Percentiles rank a stretch among this genome's conserved stretches.
These are phyloP conservation scores for Umimayanthus kanabou DNA, from an alignment of 92 coral and sea anemone species.

Conservation along the genomic window DNA sequence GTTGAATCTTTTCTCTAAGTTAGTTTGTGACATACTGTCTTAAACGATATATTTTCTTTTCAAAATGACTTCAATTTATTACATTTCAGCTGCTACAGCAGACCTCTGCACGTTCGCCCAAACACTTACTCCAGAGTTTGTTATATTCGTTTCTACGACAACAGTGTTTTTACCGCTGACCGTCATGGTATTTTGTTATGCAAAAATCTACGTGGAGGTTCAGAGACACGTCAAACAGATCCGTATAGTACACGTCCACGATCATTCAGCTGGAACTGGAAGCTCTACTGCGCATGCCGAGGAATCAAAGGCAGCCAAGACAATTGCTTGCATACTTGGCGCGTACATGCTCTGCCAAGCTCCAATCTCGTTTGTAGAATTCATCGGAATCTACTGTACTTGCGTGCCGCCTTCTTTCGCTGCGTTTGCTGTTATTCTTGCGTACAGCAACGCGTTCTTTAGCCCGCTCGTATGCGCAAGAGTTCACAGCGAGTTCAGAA, in stretches of 20 bases:
- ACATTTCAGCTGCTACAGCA: conserved; percentile 8
- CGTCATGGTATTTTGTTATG: conserved; percentile 19
- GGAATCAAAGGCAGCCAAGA: conserved; percentile 37
- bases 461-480: conserved; percentile 40
- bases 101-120: conserved; percentile 17
- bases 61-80: neutral
- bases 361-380: conserved; percentile 17
- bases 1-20: no score
- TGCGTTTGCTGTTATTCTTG: conserved; percentile 35
- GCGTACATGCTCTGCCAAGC: conserved; percentile 34
- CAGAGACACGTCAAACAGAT: conserved; percentile 34
- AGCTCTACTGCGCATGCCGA: conserved; percentile 9
- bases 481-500: conserved; percentile 31
- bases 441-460: conserved; percentile 25
- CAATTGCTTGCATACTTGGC: conserved; percentile 23
- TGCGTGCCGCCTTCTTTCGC: conserved; percentile 9
- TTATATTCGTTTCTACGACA: conserved; percentile 23
- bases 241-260: neutral
- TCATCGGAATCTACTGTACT: conserved; percentile 5
- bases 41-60: neutral
- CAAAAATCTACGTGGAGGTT: conserved; percentile 29
- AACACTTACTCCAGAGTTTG: conserved; percentile 16
- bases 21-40: no score
- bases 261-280: neutral
- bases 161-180: conserved; percentile 32